These are phyloP conservation scores for Sebastes umbrosus DNA, from an alignment of 2,797 vertebrate species.

Conservation along the genomic window DNA sequence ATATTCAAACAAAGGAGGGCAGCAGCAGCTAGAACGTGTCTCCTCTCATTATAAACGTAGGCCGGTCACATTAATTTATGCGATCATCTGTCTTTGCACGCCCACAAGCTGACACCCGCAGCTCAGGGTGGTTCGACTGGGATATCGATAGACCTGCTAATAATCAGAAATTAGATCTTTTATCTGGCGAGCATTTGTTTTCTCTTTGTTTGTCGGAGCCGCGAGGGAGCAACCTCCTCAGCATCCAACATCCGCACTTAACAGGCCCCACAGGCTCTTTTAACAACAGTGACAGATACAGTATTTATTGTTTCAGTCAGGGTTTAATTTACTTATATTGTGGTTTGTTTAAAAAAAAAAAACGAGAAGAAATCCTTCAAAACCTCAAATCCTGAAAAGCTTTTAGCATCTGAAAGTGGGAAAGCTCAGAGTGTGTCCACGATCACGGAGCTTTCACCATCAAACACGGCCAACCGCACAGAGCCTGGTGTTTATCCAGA, in stretches of 20 bases:
- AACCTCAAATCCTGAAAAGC: not conserved
- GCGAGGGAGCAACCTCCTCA: not conserved
- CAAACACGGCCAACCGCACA: slow-evolving; percentile 5
- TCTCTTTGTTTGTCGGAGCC: slow-evolving; percentile 18
- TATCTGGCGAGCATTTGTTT: slow-evolving; percentile 25
- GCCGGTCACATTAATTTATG: slow-evolving; percentile 56
- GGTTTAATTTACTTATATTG: not conserved
- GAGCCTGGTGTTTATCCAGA: slow-evolving; percentile 24
- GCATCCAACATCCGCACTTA: not conserved
- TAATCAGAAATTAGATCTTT: slow-evolving; percentile 26
- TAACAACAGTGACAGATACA: not conserved
- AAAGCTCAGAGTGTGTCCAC: slow-evolving; percentile 2
- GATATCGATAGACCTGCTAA: slow-evolving; percentile 46
- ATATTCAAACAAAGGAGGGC: slow-evolving; percentile 53
- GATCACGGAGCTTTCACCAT: slow-evolving; percentile 7
- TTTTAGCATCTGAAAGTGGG: slow-evolving; percentile 17
- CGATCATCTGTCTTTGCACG: slow-evolving; percentile 48
- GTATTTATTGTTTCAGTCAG: not conserved
- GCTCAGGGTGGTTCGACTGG: slow-evolving; percentile 26
- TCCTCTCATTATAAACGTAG: slow-evolving; percentile 52
- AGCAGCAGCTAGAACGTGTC: slow-evolving; percentile 44
- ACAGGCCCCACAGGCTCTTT: slow-evolving; percentile 24
- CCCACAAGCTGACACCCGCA: slow-evolving; percentile 52
- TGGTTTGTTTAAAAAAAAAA: not conserved
- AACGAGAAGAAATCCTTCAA: not conserved